phyloP scores from a whole-genome alignment of 2,888 invertebrate genomes.

The Arrhopalites spinosus region DNA sequence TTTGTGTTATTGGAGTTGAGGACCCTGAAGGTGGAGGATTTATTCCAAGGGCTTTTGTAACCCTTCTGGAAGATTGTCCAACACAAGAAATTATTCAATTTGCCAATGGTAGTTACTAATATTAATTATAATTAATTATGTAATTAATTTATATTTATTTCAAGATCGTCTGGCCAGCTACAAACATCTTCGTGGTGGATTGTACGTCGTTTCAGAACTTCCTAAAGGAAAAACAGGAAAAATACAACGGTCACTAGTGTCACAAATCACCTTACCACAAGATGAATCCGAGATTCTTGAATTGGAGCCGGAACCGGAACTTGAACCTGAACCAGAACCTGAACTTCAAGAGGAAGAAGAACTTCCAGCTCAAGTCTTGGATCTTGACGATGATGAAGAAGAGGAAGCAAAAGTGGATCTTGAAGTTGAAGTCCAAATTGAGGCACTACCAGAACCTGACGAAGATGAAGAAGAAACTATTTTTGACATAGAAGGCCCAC shows the following conservation, averaged over 20 bases:
- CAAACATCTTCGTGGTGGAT: constrained; percentile 35
- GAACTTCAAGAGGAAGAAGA: background rate
- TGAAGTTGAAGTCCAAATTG: background rate
- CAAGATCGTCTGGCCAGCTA: constrained; percentile 27
- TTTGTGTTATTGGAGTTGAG: constrained; percentile 49
- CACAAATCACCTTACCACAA: constrained; percentile 13
- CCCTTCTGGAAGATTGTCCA: constrained; percentile 12
- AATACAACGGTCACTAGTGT: constrained; percentile 45
- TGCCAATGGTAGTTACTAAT: constrained; percentile 41
- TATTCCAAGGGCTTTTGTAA: constrained; percentile 48
- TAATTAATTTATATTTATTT: background rate
- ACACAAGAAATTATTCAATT: constrained; percentile 46
- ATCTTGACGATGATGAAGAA: background rate
- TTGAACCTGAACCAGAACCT: background rate
- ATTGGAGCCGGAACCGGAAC: background rate
- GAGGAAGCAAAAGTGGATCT: background rate
- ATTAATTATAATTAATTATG: background rate
- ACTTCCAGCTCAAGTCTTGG: background rate
- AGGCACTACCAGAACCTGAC: background rate
- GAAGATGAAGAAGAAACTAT: background rate
- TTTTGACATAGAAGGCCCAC: background rate
- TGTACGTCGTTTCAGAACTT: constrained; percentile 26
- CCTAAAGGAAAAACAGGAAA: constrained; percentile 51
- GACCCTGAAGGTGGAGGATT: constrained; percentile 52
- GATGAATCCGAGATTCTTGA: background rate